These are phyloP conservation scores for Antheraea assamensis DNA, from an alignment of 2,888 invertebrate genomes.

Conservation along the genomic window DNA sequence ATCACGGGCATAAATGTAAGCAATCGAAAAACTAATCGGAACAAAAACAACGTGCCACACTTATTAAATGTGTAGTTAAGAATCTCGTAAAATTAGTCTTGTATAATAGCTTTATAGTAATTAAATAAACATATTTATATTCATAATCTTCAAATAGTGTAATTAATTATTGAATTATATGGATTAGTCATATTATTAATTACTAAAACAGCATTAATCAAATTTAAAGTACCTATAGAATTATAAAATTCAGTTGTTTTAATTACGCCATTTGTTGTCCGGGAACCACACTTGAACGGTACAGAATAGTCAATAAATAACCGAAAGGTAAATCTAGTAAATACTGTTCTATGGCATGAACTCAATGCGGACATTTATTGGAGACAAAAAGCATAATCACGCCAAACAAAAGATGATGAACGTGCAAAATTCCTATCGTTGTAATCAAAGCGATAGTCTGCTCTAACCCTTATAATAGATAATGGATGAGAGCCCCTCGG, in stretches of 20 bases:
- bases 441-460: conserved; percentile 33
- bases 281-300: not conserved
- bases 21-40: too few relatives aligned
- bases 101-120: too few relatives aligned
- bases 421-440: conserved; percentile 30
- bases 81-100: too few relatives aligned
- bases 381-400: conserved; percentile 6
- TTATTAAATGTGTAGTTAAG: too few relatives aligned
- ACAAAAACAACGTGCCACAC: too few relatives aligned
- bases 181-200: too few relatives aligned
- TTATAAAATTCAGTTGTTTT: not conserved
- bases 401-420: conserved; percentile 30
- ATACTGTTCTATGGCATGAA: not conserved
- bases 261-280: not conserved
- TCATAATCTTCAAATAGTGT: too few relatives aligned
- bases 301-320: not conserved
- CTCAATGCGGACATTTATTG: not conserved
- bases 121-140: too few relatives aligned
- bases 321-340: not conserved
- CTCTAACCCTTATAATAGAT: conserved; percentile 54
- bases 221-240: not conserved
- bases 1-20: too few relatives aligned
- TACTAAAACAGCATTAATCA: too few relatives aligned
- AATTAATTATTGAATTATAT: too few relatives aligned
- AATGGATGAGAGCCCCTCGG: conserved; percentile 54